A percentile compares a stretch with the other conserved stretches of the same genome.
These are phyloP conservation scores for Crioceris asparagi DNA, from an alignment of 2,888 invertebrate species.

Conservation along the genomic window DNA sequence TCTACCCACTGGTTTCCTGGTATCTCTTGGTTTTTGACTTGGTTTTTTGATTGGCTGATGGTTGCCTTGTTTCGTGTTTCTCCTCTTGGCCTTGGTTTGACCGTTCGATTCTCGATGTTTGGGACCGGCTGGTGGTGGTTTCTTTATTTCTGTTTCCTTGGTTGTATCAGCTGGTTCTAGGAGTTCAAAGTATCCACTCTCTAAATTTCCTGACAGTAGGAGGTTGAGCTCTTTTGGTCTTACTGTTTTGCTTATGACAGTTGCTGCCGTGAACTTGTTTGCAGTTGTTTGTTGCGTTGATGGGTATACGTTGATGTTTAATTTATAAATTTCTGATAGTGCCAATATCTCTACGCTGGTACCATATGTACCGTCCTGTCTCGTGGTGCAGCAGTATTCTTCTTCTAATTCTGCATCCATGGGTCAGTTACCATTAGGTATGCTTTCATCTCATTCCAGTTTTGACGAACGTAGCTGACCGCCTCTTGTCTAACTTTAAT, in stretches of 20 bases:
- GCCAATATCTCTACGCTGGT: neutral
- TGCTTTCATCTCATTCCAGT: conserved; percentile 1
- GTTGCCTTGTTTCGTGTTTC: too few relatives aligned
- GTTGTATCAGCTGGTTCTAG: too few relatives aligned
- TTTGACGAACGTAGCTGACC: neutral
- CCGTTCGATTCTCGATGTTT: neutral
- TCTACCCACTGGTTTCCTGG: too few relatives aligned
- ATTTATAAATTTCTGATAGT: neutral
- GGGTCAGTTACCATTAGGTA: neutral
- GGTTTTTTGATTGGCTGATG: too few relatives aligned
- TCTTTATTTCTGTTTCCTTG: neutral
- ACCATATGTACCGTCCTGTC: conserved; percentile 2
- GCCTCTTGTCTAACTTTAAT: neutral
- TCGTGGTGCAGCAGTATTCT: neutral
- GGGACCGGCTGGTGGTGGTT: too few relatives aligned
- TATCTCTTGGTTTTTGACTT: too few relatives aligned
- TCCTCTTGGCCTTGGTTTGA: neutral
- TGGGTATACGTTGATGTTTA: too few relatives aligned
- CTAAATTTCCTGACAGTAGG: conserved; percentile 1
- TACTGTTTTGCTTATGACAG: neutral
- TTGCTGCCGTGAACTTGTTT: neutral
- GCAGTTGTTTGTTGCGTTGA: neutral
- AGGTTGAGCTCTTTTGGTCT: neutral
- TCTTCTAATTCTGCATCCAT: neutral
- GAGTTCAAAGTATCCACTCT: neutral